These are phyloP conservation scores for Platalea minor DNA, from an alignment of 2,797 vertebrate genomes.

Conservation along the genomic window DNA sequence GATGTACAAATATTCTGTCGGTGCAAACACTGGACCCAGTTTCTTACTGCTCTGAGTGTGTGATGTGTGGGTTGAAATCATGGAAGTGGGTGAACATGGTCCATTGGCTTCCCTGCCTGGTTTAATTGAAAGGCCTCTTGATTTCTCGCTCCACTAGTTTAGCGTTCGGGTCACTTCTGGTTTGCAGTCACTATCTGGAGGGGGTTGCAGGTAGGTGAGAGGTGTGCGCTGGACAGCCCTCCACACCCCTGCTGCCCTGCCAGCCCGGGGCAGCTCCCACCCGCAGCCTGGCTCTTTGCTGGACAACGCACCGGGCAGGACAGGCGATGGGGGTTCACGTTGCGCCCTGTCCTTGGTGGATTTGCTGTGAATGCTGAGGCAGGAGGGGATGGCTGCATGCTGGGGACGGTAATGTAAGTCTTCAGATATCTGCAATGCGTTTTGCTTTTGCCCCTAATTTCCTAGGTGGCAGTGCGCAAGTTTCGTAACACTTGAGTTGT, in stretches of 20 bases:
- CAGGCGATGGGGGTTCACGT: rapidly evolving
- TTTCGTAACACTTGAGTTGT: background rate
- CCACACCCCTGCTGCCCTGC: background rate
- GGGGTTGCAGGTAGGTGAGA: background rate
- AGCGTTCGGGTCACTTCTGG: background rate
- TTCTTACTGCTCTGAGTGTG: background rate
- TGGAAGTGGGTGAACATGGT: background rate
- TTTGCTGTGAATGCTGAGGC: background rate
- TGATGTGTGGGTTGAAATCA: background rate
- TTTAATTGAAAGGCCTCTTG: background rate
- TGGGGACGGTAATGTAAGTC: background rate
- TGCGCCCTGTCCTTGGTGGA: background rate
- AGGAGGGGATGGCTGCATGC: background rate
- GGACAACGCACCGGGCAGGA: rapidly evolving
- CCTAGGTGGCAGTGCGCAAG: background rate
- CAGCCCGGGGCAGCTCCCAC: background rate
- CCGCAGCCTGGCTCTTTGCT: background rate
- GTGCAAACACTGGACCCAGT: background rate
- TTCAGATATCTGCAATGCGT: background rate
- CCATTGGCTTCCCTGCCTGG: background rate
- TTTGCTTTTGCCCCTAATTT: background rate
- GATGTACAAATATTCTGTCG: background rate
- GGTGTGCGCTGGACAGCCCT: background rate
- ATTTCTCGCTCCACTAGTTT: background rate
- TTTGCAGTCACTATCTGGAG: background rate